phyloP scores from a whole-genome alignment of 2,888 invertebrate genomes.

The Ctenicera cuprea region DNA sequence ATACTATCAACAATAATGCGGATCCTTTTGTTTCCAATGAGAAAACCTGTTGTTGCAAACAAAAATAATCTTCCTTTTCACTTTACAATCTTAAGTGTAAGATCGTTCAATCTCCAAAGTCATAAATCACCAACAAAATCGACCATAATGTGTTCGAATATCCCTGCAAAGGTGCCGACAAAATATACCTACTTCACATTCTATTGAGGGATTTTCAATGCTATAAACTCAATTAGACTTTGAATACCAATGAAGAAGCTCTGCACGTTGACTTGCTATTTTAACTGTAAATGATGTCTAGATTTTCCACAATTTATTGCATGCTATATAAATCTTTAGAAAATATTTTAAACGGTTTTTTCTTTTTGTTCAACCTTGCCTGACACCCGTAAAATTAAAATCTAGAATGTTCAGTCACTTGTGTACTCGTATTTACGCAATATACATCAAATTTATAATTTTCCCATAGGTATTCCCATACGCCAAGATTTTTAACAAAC shows the following conservation, averaged over 20 bases:
- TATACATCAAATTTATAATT: too few species aligned
- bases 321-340: conserved; percentile 56
- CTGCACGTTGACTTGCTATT: neutral
- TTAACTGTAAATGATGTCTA: conserved; percentile 21
- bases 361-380: too few species aligned
- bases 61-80: conserved; percentile 62
- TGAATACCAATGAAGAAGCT: conserved; percentile 65
- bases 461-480: too few species aligned
- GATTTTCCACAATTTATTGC: conserved; percentile 27
- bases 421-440: too few species aligned
- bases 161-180: conserved; percentile 59
- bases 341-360: conserved; percentile 53
- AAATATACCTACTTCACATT: conserved; percentile 59
- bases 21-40: conserved; percentile 55
- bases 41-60: conserved; percentile 61
- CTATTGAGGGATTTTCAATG: conserved; percentile 59
- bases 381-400: too few species aligned
- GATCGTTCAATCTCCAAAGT: conserved; percentile 62
- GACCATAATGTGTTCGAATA: conserved; percentile 61
- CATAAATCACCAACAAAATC: conserved; percentile 63
- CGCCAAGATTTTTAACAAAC: too few species aligned
- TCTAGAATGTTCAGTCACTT: too few species aligned
- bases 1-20: conserved; percentile 25
- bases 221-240: conserved; percentile 49
- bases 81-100: conserved; percentile 57